Percentiles rank a stretch among this genome's conserved stretches.
phyloP scores from a whole-genome alignment of 2,113 vertebrate genomes.

The Puma concolor region DNA sequence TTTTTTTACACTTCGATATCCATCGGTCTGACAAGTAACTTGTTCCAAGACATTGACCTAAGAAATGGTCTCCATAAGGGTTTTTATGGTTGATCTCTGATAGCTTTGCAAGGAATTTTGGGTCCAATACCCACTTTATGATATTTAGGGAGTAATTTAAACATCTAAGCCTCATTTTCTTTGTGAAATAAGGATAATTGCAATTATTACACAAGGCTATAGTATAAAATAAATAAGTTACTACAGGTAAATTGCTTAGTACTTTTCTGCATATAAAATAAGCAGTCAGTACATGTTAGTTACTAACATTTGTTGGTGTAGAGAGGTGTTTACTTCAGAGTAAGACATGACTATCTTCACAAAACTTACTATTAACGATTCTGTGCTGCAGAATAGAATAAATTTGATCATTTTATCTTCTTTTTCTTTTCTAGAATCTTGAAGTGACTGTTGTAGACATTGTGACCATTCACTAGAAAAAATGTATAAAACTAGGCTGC shows the following conservation, averaged over 20 bases:
- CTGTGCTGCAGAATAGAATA: not conserved
- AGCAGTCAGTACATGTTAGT: constrained; percentile 25
- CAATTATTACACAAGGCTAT: constrained; percentile 7
- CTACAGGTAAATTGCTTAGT: not conserved
- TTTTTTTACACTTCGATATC: not conserved
- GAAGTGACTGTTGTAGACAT: constrained; percentile 19
- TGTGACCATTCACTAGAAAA: constrained; percentile 7
- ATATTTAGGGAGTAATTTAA: not conserved
- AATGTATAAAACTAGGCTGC: not conserved
- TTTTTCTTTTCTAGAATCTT: not conserved
- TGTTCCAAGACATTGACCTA: not conserved
- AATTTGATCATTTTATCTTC: constrained; percentile 6
- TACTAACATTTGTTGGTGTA: not conserved
- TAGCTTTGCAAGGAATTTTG: constrained; percentile 14
- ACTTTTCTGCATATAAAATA: not conserved
- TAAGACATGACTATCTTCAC: not conserved
- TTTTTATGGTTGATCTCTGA: not conserved
- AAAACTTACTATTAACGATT: not conserved
- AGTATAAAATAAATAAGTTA: constrained; percentile 17
- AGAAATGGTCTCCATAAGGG: not conserved
- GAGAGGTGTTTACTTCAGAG: not conserved
- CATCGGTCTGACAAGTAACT: constrained; percentile 2
- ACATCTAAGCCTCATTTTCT: not conserved
- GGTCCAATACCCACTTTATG: not conserved
- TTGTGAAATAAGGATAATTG: constrained; percentile 34